Evolutionary conservation across 1,140 invertebrate species (phyloP).

Genomic region (Hylaeus anthracinus): DNA sequence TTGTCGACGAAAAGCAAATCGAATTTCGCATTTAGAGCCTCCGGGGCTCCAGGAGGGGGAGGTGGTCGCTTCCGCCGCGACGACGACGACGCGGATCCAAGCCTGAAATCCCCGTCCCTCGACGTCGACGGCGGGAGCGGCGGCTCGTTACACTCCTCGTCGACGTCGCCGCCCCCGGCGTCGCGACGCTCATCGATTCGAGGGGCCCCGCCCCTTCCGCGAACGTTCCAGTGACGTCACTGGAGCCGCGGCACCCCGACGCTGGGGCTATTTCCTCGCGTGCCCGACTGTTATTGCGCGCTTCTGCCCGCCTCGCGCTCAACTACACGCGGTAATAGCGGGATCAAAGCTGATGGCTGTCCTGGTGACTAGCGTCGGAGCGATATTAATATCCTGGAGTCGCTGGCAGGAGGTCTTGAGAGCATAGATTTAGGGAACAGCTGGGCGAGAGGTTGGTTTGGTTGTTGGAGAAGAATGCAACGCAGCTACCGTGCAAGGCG

Average conservation of each 20-base stretch:
- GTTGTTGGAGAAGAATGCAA: no score
- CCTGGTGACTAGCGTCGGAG: no score
- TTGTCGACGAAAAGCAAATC: conserved; percentile 29
- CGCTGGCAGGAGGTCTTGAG: no score
- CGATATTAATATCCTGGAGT: no score
- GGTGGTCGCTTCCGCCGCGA: conserved; percentile 16
- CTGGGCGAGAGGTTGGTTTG: no score
- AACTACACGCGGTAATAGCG: no score
- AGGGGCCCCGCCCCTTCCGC: conserved; percentile 66
- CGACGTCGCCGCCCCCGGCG: conserved; percentile 63
- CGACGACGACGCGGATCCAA: conserved; percentile 29
- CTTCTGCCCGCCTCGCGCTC: no score
- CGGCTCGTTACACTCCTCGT: conserved; percentile 49
- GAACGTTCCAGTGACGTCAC: conserved; percentile 72
- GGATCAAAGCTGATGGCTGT: no score
- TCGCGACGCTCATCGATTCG: conserved; percentile 76
- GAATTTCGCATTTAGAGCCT: conserved; percentile 32
- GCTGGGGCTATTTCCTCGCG: neutral
- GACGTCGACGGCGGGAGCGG: conserved; percentile 67
- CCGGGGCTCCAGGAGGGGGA: conserved; percentile 16
- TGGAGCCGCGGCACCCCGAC: conserved; percentile 67
- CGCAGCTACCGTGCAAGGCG: no score
- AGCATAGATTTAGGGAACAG: no score
- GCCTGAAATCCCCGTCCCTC: conserved; percentile 53
- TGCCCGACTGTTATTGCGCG: neutral